phyloP scores from a whole-genome alignment of 2,797 vertebrate species.

The Enteromius viviparus region DNA sequence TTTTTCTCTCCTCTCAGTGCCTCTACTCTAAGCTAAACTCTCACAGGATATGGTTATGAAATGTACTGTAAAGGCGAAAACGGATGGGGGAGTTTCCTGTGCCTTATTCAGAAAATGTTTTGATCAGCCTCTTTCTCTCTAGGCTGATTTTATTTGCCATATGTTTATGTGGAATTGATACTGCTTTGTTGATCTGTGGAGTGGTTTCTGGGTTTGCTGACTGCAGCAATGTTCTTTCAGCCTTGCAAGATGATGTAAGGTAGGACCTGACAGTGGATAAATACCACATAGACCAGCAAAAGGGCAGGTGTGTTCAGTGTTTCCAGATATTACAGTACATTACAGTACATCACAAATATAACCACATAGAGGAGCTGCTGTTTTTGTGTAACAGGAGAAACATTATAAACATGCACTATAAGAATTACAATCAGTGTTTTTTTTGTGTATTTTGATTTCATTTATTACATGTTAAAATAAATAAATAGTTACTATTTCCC shows the following conservation, averaged over 20 bases:
- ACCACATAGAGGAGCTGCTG: slow-evolving; percentile 18
- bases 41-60: slow-evolving; percentile 34
- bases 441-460: not conserved
- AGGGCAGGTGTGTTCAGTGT: slow-evolving; percentile 49
- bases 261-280: slow-evolving; percentile 36
- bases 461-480: not conserved
- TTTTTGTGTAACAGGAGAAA: slow-evolving; percentile 20
- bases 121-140: not conserved
- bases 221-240: slow-evolving; percentile 16
- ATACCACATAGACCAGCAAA: slow-evolving; percentile 43
- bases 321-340: not conserved
- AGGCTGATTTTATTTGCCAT: not conserved
- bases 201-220: slow-evolving; percentile 38
- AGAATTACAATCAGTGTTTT: no score
- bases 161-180: slow-evolving; percentile 23
- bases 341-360: not conserved
- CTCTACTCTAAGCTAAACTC: not conserved
- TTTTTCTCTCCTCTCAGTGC: not conserved
- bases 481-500: no score
- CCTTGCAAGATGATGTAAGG: slow-evolving; percentile 31
- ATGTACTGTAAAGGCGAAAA: slow-evolving; percentile 16
- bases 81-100: slow-evolving; percentile 4
- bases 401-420: not conserved
- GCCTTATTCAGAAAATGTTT: slow-evolving; percentile 24
- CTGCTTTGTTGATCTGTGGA: slow-evolving; percentile 36